Base-by-base conservation (phyloP, 1,140 invertebrate species). In the Nautilus pompilius region DNA sequence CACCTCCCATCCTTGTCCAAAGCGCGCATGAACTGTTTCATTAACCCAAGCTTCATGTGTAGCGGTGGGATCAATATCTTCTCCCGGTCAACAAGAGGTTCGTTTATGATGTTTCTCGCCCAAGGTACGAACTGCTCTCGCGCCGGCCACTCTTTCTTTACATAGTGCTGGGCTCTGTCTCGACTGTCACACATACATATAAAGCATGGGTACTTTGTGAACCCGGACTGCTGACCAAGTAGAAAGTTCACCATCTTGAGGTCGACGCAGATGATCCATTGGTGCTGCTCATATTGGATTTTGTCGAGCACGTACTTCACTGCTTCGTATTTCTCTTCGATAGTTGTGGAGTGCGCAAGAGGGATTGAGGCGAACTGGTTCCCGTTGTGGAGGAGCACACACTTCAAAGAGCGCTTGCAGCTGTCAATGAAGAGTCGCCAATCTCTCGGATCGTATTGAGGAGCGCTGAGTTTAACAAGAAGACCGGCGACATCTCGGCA, bases 251-350 rank as follows among this genome's bases (percentile, higher is more conserved):
- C 48, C 48, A 49, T 49, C 48, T 49, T 17, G n/a, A 10, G 48
- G 48, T 49, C 48, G 26, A 49, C 48, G 26, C 48, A 49, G 8
- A 49, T 10, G 26, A 49, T 20, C 48, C 2, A 49, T 24, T 49
- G 10, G 26, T 49, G 10, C 10, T 10, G 48, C n/a, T 49, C 48
- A 49, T 41, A 49, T 20, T 24, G 0, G 26, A 49, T 17, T 49
- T 49, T 49, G n/a, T 49, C 48, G n/a, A 49, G 48, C 48, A 49
- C 10, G 26, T 49, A 49, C 20, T 49, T 49, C 20, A 49, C 48
- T 24, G 10, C 48, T 49, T 49, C 48, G 26, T 49, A 49, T 24
- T 49, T 49, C 20, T 49, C 48, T 2, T 49, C 26, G n/a, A 49
- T 17, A 20, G 48, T 10, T 20, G 48, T 49, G n/a, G 20, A 49